These are phyloP conservation scores for Platalea minor DNA, from an alignment of 2,797 vertebrate genomes.

Conservation along the genomic window DNA sequence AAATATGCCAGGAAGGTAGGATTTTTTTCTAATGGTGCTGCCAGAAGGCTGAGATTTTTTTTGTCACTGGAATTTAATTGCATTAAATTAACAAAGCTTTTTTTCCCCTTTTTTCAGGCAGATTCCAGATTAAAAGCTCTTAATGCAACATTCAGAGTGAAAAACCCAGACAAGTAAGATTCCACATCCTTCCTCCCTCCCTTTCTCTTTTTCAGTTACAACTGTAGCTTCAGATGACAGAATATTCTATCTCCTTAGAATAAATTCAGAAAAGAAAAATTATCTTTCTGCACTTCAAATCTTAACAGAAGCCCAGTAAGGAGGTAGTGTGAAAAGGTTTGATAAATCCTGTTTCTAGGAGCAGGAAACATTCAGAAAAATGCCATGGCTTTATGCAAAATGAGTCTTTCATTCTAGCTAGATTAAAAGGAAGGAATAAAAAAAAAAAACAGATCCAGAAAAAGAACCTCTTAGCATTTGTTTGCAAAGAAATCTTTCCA, in stretches of 20 bases:
- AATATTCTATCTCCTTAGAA: conserved; percentile 51
- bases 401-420: background rate
- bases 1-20: conserved; percentile 6
- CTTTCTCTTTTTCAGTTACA: conserved; percentile 63
- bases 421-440: background rate
- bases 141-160: conserved; percentile 96
- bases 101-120: conserved; percentile 79
- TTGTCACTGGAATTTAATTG: conserved; percentile 49
- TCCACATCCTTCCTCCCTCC: conserved; percentile 25
- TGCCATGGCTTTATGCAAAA: background rate
- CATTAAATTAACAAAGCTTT: conserved; percentile 55
- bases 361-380: background rate
- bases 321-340: background rate
- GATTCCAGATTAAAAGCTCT: conserved; percentile 95
- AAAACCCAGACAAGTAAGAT: conserved; percentile 95
- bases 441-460: background rate
- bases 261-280: conserved; percentile 57
- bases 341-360: background rate
- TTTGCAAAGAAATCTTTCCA: conserved; percentile 6
- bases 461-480: background rate
- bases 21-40: conserved; percentile 42
- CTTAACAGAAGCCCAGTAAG: background rate
- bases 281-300: background rate
- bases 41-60: conserved; percentile 55
- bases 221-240: conserved; percentile 62